phyloP scores from a whole-genome alignment of 2,888 invertebrate species.

The Gymnoscelis rufifasciata region DNA sequence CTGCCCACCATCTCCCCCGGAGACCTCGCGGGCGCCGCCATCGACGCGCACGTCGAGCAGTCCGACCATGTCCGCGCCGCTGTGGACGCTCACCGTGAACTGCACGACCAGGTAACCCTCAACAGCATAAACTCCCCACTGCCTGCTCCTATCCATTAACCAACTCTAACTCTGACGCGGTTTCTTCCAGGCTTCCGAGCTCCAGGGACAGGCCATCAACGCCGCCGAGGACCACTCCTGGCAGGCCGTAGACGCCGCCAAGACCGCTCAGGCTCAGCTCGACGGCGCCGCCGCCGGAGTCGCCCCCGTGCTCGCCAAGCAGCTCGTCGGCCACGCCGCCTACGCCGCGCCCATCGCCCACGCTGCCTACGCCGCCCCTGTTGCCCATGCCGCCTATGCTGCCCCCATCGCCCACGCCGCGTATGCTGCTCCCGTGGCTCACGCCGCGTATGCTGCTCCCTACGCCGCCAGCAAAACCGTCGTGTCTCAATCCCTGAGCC shows the following conservation, averaged over 20 bases:
- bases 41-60: constrained; percentile 69
- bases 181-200: constrained; percentile 47
- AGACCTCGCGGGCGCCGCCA: constrained; percentile 65
- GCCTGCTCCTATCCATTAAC: no score
- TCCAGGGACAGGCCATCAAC: constrained; percentile 69
- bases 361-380: constrained; percentile 30
- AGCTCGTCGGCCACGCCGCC: constrained; percentile 59
- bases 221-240: constrained; percentile 72
- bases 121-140: no score
- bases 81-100: constrained; percentile 63
- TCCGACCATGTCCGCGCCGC: constrained; percentile 70
- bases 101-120: constrained; percentile 57
- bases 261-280: constrained; percentile 64
- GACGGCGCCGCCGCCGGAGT: constrained; percentile 72
- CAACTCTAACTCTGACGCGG: no score
- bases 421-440: constrained; percentile 37
- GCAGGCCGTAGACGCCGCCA: constrained; percentile 68
- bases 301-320: constrained; percentile 67
- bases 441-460: constrained; percentile 33
- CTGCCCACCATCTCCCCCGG: constrained; percentile 70
- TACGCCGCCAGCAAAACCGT: constrained; percentile 37
- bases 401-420: constrained; percentile 33
- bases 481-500: constrained; percentile 34
- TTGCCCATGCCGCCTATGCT: constrained; percentile 36
- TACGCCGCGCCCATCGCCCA: constrained; percentile 30